A percentile compares a stretch with the other conserved stretches of the same genome.
Evolutionary conservation across 2,797 vertebrate species (phyloP).

Genomic region (Coluber constrictor): DNA sequence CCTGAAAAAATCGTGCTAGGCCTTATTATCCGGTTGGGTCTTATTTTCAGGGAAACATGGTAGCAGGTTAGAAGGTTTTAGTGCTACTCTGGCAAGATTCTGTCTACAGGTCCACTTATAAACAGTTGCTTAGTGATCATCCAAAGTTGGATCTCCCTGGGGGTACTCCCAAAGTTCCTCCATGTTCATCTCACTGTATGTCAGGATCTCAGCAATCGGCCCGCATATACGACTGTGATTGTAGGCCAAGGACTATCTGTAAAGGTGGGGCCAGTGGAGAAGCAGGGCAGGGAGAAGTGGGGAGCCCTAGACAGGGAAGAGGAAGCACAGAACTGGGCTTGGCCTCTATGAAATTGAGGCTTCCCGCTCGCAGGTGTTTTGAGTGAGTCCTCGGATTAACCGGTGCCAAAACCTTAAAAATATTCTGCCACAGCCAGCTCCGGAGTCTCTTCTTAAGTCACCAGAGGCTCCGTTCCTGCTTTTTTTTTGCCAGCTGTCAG

Average conservation of each 20-base stretch:
- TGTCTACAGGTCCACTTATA: no score
- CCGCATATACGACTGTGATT: no score
- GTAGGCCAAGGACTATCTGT: background rate
- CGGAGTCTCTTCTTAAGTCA: background rate
- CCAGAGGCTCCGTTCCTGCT: background rate
- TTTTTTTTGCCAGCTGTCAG: background rate
- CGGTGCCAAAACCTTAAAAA: background rate
- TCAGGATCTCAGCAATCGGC: background rate
- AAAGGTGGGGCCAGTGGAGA: background rate
- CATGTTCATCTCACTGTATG: background rate
- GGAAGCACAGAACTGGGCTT: background rate
- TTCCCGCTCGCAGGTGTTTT: background rate
- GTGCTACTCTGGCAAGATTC: background rate
- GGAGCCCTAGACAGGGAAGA: background rate
- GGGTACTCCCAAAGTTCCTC: no score
- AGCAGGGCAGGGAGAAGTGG: background rate
- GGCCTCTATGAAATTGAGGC: background rate
- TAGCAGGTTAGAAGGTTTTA: background rate
- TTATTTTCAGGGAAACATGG: no score
- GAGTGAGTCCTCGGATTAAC: no score
- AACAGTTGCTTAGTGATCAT: background rate
- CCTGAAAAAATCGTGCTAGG: no score
- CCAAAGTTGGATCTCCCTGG: background rate
- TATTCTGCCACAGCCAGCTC: background rate
- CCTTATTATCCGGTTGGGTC: no score